A percentile compares a stretch with the other conserved stretches of the same genome.
Evolutionary conservation across 2,797 vertebrate species (phyloP).

Genomic region (Chromis chromis): DNA sequence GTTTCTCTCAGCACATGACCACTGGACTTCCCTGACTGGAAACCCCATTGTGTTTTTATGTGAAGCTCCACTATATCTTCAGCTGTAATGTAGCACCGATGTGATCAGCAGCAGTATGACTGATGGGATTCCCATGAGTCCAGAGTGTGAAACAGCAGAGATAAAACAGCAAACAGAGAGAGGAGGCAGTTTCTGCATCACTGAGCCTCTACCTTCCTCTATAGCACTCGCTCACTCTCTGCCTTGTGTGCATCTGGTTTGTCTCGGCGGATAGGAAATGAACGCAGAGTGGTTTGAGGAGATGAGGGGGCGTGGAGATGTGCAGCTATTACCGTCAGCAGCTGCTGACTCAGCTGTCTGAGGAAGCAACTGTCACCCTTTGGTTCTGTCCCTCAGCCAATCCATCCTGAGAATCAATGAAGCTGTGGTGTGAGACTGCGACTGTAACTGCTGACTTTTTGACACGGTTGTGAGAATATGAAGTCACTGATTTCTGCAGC

Average conservation of each 20-base stretch:
- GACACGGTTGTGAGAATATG: conserved; percentile 26
- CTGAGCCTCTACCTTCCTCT: conserved; percentile 6
- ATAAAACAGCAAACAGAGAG: conserved; percentile 35
- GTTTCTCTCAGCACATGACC: conserved; percentile 14
- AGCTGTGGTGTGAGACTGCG: conserved; percentile 4
- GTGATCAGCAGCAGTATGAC: conserved; percentile 5
- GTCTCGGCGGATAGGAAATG: conserved; percentile 48
- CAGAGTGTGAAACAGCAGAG: conserved; percentile 30
- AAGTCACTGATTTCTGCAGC: conserved; percentile 16
- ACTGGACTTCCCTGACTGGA: conserved; percentile 61
- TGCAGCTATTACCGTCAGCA: conserved; percentile 70
- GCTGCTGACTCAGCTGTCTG: conserved; percentile 81
- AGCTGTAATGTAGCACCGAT: not conserved
- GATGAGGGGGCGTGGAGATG: conserved; percentile 57
- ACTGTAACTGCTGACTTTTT: conserved; percentile 12
- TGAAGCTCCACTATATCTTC: not conserved
- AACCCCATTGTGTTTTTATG: conserved; percentile 27
- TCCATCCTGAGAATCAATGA: conserved; percentile 65
- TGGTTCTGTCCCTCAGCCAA: conserved; percentile 52
- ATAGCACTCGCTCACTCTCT: not conserved
- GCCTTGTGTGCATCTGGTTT: conserved; percentile 1
- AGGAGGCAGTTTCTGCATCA: conserved; percentile 23
- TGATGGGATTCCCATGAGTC: conserved; percentile 37
- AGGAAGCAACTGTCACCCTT: conserved; percentile 66
- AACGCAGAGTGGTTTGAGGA: conserved; percentile 37